Evolutionary conservation across 2,888 invertebrate genomes (phyloP), one percentile per base, ranked within the genome.

Genomic region (Altica lythri): DNA sequence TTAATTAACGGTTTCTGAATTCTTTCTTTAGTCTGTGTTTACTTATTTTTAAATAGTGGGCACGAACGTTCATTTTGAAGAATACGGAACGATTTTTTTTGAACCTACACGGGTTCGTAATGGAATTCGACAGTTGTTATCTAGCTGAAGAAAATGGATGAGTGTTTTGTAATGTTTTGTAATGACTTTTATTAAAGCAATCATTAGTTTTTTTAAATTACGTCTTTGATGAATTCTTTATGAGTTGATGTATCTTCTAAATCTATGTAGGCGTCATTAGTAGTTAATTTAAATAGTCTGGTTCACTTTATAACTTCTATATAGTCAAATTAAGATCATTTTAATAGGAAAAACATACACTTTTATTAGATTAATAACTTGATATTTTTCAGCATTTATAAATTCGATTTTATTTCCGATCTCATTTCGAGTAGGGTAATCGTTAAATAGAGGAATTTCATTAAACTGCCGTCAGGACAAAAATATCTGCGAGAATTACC

Each of bases 1-100:
- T 52, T 45, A 52, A 52, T 52, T 45, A 52, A 52, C 52, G 38
- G 52, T 52, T 44, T 44, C 43, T 37, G 51, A 51, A 51, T 51
- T 51, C 51, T 44, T 51, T 51, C 16, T 22, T 48, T 48, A 38
- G 34, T 19, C 32, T 18, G 27, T 37, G 38, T 48, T 48, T 37
- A 48, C 47, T 37, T 48, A 38, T 38, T 37, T 48, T 48, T 47
- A 47, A 47, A 47, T 47, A 37, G 27, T 37, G 37, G 47, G 16
- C 47, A 27, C 47, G 47, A 47, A 35, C 37, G 17, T 17, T 47
- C 35, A 17, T 35, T 47, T n/a, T 30, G 19, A 35, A 22, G 47
- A 47, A 47, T 35, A 27, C n/a, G 8, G 27, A 47, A 35, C 37
- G 25, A 47, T 25, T 9, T 47, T n/a, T 47, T 47, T 45, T 34